phyloP scores from a whole-genome alignment of 2,113 vertebrate species.

The Oreochromis spilurus region DNA sequence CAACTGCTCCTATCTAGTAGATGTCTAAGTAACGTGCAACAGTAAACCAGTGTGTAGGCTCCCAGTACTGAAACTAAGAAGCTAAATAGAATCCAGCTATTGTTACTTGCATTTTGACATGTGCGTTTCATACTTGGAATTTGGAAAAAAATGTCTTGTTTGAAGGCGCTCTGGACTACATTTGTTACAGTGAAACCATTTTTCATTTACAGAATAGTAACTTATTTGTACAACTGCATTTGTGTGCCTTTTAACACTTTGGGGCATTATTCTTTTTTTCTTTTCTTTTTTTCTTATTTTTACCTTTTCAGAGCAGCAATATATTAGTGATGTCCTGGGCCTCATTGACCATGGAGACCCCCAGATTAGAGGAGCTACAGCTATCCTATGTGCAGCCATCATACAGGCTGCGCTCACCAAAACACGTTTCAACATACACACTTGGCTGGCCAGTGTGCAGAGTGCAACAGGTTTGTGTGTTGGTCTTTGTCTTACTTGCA shows the following conservation, averaged over 20 bases:
- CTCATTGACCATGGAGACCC: constrained; percentile 90
- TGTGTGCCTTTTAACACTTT: background rate
- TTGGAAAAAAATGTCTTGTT: background rate
- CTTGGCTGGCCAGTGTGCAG: constrained; percentile 80
- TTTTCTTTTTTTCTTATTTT: background rate
- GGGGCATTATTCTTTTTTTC: too few species aligned
- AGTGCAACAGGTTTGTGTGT: constrained; percentile 77
- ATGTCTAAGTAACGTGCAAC: background rate
- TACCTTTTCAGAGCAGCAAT: constrained; percentile 85
- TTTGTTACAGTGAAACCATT: background rate
- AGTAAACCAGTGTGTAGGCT: background rate
- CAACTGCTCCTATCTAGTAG: rapidly evolving
- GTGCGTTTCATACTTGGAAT: background rate
- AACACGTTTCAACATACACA: constrained; percentile 83
- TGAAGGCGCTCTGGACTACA: background rate
- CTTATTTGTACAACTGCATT: background rate
- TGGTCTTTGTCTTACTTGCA: background rate
- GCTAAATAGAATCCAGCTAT: background rate
- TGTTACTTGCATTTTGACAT: background rate
- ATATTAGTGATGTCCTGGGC: constrained; percentile 84
- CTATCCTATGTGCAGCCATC: constrained; percentile 88
- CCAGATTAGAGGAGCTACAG: constrained; percentile 91
- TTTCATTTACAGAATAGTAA: background rate
- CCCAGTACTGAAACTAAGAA: background rate
- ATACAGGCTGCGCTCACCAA: constrained; percentile 84